phyloP scores from a whole-genome alignment of 2,113 vertebrate species.

The Vanacampus margaritifer region DNA sequence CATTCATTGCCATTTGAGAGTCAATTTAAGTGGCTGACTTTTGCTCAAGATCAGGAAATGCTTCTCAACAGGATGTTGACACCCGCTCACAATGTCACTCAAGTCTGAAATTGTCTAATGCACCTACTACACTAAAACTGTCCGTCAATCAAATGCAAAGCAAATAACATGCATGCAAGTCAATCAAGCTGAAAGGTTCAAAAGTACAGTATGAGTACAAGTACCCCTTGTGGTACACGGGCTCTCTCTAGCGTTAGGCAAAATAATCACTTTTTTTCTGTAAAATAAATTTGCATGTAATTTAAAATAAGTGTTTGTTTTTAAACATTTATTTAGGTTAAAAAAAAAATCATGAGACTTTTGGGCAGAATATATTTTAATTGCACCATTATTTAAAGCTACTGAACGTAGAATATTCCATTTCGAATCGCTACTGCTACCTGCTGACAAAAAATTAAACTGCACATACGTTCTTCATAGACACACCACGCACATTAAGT shows the following conservation, averaged over 20 bases:
- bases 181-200: neutral
- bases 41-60: neutral
- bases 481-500: no score
- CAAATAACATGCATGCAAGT: neutral
- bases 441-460: no score
- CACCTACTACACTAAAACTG: neutral
- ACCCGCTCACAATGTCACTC: neutral
- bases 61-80: neutral
- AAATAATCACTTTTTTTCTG: neutral
- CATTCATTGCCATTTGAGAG: neutral
- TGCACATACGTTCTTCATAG: no score
- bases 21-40: neutral
- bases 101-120: neutral
- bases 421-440: no score
- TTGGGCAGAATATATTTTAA: neutral
- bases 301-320: neutral
- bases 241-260: neutral
- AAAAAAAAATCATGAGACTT: no score
- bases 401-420: no score
- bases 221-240: neutral
- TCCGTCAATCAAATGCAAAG: neutral
- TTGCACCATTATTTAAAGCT: neutral
- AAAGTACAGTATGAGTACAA: neutral
- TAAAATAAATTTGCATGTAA: no score
- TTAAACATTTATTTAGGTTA: neutral